Evolutionary conservation across 2,888 invertebrate genomes (phyloP).

Genomic region (Drosophila phalerata): DNA sequence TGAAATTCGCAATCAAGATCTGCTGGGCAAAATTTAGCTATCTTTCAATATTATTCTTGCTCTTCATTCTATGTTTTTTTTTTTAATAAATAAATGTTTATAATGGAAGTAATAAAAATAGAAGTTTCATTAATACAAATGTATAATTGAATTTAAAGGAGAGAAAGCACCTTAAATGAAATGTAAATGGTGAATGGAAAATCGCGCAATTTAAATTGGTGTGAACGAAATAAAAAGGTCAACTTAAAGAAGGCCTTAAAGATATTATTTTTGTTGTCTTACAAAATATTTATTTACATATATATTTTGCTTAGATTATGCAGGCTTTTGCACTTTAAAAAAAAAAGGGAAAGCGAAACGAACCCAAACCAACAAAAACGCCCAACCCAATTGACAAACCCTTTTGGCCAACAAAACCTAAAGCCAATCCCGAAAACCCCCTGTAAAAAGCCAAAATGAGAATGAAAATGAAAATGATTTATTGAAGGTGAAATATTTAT

Average conservation of each 20-base stretch:
- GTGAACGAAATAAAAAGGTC: neutral
- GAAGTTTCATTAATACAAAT: too few relatives aligned
- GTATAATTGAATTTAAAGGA: too few relatives aligned
- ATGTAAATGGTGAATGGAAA: constrained; percentile 1
- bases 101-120: too few relatives aligned
- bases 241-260: constrained; percentile 30
- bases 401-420: constrained; percentile 30
- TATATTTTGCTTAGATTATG: constrained; percentile 52
- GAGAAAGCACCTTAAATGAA: neutral
- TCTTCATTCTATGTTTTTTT: too few relatives aligned
- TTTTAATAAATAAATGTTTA: too few relatives aligned
- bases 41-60: too few relatives aligned
- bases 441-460: constrained; percentile 30
- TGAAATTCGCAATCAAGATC: too few relatives aligned
- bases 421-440: too few relatives aligned
- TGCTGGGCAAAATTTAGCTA: too few relatives aligned
- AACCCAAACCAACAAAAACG: constrained; percentile 29
- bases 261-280: constrained; percentile 15
- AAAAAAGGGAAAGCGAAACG: constrained; percentile 8
- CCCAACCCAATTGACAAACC: constrained; percentile 32
- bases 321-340: constrained; percentile 41
- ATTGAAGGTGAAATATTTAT: constrained; percentile 85
- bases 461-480: constrained; percentile 78
- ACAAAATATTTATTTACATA: constrained; percentile 32
- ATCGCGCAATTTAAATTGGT: neutral